Base-by-base conservation (phyloP, 2,888 invertebrate species). In the Polydrusus cervinus region DNA sequence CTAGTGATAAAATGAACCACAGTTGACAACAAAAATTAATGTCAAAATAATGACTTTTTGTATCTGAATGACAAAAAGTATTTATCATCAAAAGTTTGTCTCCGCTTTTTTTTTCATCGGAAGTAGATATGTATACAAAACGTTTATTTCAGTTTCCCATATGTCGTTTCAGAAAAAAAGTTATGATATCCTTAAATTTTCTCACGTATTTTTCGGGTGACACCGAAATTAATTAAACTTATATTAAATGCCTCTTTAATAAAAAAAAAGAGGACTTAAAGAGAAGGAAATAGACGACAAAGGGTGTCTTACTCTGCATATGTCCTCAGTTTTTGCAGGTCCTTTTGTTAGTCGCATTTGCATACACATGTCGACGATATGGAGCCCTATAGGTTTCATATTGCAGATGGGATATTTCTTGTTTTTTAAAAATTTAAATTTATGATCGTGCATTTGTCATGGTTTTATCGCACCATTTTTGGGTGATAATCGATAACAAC, bases 301-400 rank as follows among this genome's bases (percentile, higher is more conserved):
- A 55, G 55, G 55, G 55, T 30, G 7, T n/a, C 55, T n/a, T 55
- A 55, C 25, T 55, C 25, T 30, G 55, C 55, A 55, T 51, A 51
- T 30, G 30, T 30, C 30, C 53, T 55, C 16, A 30, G 53, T 55
- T 55, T 30, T 55, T 55, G 53, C 53, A 30, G 25, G 30, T 55
- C 53, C 53, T 55, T 55, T 55, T 30, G 53, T 55, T 30, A 2
- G n/a, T 30, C 2, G 30, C n/a, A 55, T 55, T 55, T 55, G 53
- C 53, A 55, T 55, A 55, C 53, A 55, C 30, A 51, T 51, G 30
- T 8, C n/a, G 13, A 30, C n/a, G 53, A 30, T 20, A 51, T 20
- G 10, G 10, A 18, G 18, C 20, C 18, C 9, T 49, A n/a, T 11
- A 51, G 9, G 51, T 20, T 6, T n/a, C 43, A 20, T 20, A 20